phyloP scores from a whole-genome alignment of 2,888 invertebrate species.

The Volucella inflata region DNA sequence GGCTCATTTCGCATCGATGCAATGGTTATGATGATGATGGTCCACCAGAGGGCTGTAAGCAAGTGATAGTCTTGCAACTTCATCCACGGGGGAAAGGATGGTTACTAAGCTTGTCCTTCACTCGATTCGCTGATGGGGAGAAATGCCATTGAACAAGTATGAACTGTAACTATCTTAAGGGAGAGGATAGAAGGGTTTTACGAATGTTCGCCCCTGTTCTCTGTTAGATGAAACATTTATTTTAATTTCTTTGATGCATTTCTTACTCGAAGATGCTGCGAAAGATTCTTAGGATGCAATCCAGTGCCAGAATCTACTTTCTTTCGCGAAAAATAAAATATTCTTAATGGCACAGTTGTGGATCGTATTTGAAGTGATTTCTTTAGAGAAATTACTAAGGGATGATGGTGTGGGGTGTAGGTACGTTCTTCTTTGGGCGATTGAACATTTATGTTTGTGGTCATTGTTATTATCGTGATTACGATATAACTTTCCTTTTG shows the following conservation, averaged over 20 bases:
- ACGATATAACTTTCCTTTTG: conserved; percentile 25
- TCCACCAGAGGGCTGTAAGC: background rate
- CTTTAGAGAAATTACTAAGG: background rate
- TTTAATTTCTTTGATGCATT: conserved; percentile 69
- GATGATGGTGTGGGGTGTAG: background rate
- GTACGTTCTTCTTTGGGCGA: conserved; percentile 10
- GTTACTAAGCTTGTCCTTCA: conserved; percentile 42
- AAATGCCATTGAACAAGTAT: conserved; percentile 24
- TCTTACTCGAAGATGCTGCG: background rate
- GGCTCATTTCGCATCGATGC: conserved; percentile 58
- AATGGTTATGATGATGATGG: conserved; percentile 38
- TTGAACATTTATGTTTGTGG: conserved; percentile 59
- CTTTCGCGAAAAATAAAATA: conserved; percentile 42
- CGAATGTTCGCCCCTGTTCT: conserved; percentile 12
- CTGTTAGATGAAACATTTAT: conserved; percentile 56
- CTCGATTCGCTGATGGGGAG: background rate
- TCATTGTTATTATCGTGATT: conserved; percentile 51
- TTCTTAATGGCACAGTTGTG: conserved; percentile 47
- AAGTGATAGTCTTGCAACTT: conserved; percentile 5
- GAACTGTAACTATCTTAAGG: conserved; percentile 6
- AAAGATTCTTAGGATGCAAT: conserved; percentile 5
- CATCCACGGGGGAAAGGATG: conserved; percentile 33
- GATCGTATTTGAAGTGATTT: conserved; percentile 24
- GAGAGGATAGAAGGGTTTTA: background rate
- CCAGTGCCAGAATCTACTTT: conserved; percentile 50